These are phyloP conservation scores for Bactericera cockerelli DNA, from an alignment of 1,140 invertebrate genomes.

Conservation along the genomic window DNA sequence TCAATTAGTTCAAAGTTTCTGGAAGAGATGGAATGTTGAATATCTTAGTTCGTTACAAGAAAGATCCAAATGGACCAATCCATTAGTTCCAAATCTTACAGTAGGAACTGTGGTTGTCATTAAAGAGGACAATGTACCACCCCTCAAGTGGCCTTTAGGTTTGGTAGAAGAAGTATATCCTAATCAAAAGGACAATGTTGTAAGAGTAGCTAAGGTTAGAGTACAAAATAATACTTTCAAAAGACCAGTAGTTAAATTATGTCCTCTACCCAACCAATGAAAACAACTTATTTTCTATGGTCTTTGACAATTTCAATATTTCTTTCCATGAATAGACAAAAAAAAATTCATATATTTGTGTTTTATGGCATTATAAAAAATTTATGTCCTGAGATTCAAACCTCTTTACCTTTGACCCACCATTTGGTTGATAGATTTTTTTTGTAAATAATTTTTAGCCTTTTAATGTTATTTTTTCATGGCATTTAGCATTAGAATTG, in stretches of 20 bases:
- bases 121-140: slow-evolving; percentile 7
- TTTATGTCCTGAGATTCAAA: too few species aligned
- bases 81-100: not conserved
- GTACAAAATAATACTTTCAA: not conserved
- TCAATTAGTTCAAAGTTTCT: slow-evolving; percentile 25
- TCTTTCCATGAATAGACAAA: too few species aligned
- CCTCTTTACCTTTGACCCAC: too few species aligned
- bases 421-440: too few species aligned
- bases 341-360: too few species aligned
- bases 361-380: too few species aligned
- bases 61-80: slow-evolving; percentile 15
- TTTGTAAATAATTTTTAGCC: too few species aligned
- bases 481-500: too few species aligned
- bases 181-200: not conserved
- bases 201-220: not conserved
- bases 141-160: not conserved
- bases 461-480: too few species aligned
- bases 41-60: slow-evolving; percentile 14
- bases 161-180: not conserved
- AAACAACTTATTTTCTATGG: too few species aligned
- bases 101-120: slow-evolving; percentile 7
- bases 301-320: too few species aligned
- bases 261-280: too few species aligned
- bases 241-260: not conserved
- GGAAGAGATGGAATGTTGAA: slow-evolving; percentile 19